Percentiles rank a stretch among this genome's conserved stretches.
Evolutionary conservation across 2,888 invertebrate genomes (phyloP).

Genomic region (Drosophila quasianomalipes): DNA sequence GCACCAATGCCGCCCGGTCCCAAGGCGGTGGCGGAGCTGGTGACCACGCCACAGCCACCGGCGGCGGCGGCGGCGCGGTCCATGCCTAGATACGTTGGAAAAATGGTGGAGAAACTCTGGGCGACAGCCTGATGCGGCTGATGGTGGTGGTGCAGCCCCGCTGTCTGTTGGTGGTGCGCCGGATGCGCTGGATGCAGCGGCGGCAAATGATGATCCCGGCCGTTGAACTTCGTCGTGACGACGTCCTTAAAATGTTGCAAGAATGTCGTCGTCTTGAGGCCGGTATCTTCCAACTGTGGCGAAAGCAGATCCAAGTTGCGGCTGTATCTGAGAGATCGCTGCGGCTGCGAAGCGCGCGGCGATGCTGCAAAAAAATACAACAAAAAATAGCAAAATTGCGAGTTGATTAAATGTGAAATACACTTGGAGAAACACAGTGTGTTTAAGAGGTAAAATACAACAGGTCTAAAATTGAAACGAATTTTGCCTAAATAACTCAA

Average conservation of each 20-base stretch:
- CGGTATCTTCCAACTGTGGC: slow-evolving; percentile 83
- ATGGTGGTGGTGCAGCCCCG: slow-evolving; percentile 77
- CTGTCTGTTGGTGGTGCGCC: slow-evolving; percentile 82
- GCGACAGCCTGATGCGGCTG: slow-evolving; percentile 84
- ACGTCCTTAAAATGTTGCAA: slow-evolving; percentile 85
- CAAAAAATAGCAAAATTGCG: background rate
- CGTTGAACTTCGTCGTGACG: slow-evolving; percentile 85
- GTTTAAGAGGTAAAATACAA: background rate
- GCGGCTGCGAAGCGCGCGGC: slow-evolving; percentile 63
- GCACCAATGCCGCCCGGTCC: slow-evolving; percentile 74
- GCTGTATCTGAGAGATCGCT: slow-evolving; percentile 73
- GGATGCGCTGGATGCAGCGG: slow-evolving; percentile 80
- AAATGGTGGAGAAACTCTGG: slow-evolving; percentile 85
- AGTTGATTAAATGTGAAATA: background rate
- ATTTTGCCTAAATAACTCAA: background rate
- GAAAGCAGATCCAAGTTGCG: slow-evolving; percentile 78
- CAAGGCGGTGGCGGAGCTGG: slow-evolving; percentile 71
- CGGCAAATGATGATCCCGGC: slow-evolving; percentile 83
- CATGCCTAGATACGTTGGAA: slow-evolving; percentile 84
- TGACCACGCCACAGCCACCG: slow-evolving; percentile 76
- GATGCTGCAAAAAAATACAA: slow-evolving; percentile 47
- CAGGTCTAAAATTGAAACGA: fast-evolving
- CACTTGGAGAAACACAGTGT: background rate
- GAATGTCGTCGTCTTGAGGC: slow-evolving; percentile 85
- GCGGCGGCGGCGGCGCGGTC: slow-evolving; percentile 83